Evolutionary conservation across 1,140 invertebrate species (phyloP), one percentile per base, ranked within the genome.

Genomic region (Musca vetustissima): DNA sequence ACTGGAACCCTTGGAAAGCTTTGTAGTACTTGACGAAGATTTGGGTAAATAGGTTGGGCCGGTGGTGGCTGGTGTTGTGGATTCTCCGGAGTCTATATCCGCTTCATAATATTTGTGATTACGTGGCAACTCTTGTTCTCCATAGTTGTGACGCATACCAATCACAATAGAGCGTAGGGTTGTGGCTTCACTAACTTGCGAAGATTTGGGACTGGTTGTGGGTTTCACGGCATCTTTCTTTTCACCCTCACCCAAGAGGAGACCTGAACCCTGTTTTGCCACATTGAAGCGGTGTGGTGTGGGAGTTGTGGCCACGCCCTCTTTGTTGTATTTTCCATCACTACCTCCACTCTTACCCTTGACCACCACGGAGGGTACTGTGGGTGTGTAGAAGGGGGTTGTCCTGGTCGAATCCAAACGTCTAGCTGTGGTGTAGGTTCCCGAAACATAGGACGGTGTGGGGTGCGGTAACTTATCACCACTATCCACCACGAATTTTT

Each of bases 321-420:
- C 69, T 25, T 68, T 71, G n/a, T n/a, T 2, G 0, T 73, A 48
- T 61, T 81, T 79, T 0, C 76, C 74, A 17, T 80, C 77, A 2
- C 76, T 79, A 13, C 11, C n/a, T n/a, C n/a, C 11, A 24, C 59
- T 67, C 64, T 77, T 84, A 64, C 69, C 71, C 69, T 79, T 81
- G 4, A 64, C 43, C 36, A 13, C 14, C 7, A 83, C 66, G 13
- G 78, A 77, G 48, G 83, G 83, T 24, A 84, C 76, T 0, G 83
- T 84, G 52, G 83, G 83, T 2, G 82, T 83, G 57, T 83, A 81
- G 71, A 75, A 82, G 8, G 81, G 79, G 6, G 82, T 83, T 7
- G 78, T 73, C 28, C 75, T 76, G 64, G 77, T 79, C 9, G 75
- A 73, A 55, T 81, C 81, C 14, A 77, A 68, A 7, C 75, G 72